A percentile compares a stretch with the other conserved stretches of the same genome.
phyloP scores from a whole-genome alignment of 1,140 invertebrate genomes.

The Lanistes nyassanus region DNA sequence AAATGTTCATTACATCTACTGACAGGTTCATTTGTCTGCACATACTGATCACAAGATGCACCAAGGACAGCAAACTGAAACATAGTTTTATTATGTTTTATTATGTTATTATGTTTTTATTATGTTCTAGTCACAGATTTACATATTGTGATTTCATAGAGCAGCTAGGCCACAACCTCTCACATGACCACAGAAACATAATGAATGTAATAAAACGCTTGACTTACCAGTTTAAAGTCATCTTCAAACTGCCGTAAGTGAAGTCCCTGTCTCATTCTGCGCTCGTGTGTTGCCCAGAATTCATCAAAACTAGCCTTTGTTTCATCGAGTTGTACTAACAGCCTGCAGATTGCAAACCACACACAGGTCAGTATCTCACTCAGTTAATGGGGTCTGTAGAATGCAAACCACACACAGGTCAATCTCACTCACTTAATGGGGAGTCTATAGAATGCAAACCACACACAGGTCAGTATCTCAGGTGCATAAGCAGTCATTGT shows the following conservation, averaged over 20 bases:
- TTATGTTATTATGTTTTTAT: too few species aligned
- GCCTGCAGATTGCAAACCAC: conserved; percentile 74
- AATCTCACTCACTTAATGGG: too few species aligned
- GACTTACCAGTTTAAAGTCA: conserved; percentile 80
- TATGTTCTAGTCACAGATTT: too few species aligned
- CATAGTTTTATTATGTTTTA: too few species aligned
- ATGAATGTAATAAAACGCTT: too few species aligned
- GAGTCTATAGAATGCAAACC: too few species aligned
- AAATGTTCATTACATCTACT: not conserved
- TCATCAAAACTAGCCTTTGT: conserved; percentile 92
- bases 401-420: too few species aligned
- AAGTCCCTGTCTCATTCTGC: conserved; percentile 87
- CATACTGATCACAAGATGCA: not conserved
- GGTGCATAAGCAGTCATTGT: too few species aligned
- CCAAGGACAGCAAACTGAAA: not conserved
- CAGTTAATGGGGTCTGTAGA: too few species aligned
- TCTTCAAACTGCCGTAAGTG: conserved; percentile 90
- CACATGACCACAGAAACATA: not conserved
- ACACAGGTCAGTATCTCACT: too few species aligned
- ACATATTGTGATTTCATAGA: too few species aligned
- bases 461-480: too few species aligned
- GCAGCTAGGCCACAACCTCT: not conserved
- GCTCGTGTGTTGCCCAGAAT: conserved; percentile 92
- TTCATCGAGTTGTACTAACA: conserved; percentile 94
- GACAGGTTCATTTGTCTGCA: not conserved